Conservation (phyloP, 2,888 invertebrate species). For the Hirtodrosophila alboralis region DNA sequence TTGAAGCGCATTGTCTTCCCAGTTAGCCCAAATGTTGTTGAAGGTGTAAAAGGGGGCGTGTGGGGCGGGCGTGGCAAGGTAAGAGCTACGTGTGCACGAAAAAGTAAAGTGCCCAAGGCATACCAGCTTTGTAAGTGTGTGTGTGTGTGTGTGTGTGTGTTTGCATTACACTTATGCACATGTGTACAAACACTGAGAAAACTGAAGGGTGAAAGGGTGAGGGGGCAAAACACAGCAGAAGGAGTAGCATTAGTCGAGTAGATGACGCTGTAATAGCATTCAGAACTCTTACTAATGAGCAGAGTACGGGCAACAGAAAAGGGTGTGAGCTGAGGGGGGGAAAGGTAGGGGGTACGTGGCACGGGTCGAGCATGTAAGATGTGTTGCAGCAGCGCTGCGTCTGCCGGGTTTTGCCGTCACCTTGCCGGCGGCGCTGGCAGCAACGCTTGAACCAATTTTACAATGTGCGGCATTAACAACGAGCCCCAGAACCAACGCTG, state of each 20-base stretch:
- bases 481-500: constrained; percentile 8
- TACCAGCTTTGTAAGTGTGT: constrained; percentile 22
- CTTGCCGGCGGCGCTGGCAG: constrained; percentile 71
- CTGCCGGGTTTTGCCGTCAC: constrained; percentile 45
- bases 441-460: constrained; percentile 76
- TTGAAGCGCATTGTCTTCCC: constrained; percentile 76
- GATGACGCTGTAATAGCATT: constrained; percentile 77
- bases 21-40: constrained; percentile 17
- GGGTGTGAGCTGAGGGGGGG: background rate
- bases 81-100: constrained; percentile 54
- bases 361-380: constrained; percentile 55
- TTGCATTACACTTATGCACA: constrained; percentile 73
- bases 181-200: constrained; percentile 57
- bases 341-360: background rate
- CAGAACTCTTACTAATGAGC: constrained; percentile 82
- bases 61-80: constrained; percentile 27
- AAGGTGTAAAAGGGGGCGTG: constrained; percentile 18
- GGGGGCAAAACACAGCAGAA: background rate
- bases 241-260: constrained; percentile 65
- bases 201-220: constrained; percentile 1
- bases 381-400: constrained; percentile 16
- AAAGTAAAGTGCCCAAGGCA: constrained; percentile 67
- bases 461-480: constrained; percentile 61
- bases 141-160: constrained; percentile 46
- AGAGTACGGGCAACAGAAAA: constrained; percentile 37